phyloP scores from a whole-genome alignment of 2,113 vertebrate species.

The Calidris pugnax region DNA sequence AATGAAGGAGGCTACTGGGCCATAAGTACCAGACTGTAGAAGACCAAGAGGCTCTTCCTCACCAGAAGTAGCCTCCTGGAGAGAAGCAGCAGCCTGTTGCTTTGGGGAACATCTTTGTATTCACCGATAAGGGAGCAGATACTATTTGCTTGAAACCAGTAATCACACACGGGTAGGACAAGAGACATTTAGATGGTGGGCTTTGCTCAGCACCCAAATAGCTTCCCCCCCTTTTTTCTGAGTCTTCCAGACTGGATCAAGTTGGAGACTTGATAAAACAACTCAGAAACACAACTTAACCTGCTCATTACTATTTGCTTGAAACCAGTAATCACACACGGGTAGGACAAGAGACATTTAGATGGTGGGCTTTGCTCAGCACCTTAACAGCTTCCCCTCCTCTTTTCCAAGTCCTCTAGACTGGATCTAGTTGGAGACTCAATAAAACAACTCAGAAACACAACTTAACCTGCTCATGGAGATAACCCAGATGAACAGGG shows the following conservation, averaged over 20 bases:
- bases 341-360: not conserved
- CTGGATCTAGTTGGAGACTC: not conserved
- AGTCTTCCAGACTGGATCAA: not conserved
- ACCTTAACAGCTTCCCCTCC: not conserved
- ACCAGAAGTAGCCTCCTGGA: not conserved
- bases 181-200: too few species aligned
- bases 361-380: not conserved
- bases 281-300: not conserved
- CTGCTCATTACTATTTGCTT: not conserved
- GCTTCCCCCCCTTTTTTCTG: rapidly evolving
- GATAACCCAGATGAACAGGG: not conserved
- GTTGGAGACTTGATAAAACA: not conserved
- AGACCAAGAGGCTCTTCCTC: not conserved
- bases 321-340: not conserved
- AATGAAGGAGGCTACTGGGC: not conserved
- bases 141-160: not conserved
- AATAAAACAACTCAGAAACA: not conserved
- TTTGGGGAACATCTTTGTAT: not conserved
- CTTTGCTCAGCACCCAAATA: not conserved
- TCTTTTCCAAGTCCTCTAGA: not conserved
- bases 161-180: not conserved
- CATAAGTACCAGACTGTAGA: not conserved
- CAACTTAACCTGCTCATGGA: not conserved
- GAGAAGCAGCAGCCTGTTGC: not conserved
- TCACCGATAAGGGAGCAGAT: not conserved